These are phyloP conservation scores for Lophura nycthemera DNA, from an alignment of 2,113 vertebrate species.

Conservation along the genomic window DNA sequence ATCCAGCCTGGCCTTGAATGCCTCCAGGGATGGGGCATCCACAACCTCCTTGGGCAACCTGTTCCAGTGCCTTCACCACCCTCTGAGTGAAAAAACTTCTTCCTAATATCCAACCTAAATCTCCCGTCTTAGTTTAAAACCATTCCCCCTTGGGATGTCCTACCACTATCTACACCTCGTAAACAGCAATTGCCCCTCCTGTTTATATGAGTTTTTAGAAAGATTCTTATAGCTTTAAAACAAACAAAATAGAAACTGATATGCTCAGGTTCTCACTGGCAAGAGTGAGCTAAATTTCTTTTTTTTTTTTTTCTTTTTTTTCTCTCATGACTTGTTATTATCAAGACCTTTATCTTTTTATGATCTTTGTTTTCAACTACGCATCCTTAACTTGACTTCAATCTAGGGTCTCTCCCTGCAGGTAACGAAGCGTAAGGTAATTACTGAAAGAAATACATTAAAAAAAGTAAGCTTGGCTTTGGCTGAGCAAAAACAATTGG, in stretches of 20 bases:
- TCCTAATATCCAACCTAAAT: too few species aligned
- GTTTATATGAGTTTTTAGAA: not conserved
- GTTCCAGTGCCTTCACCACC: too few species aligned
- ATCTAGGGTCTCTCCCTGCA: slow-evolving; percentile 29
- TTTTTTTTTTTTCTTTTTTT: not conserved
- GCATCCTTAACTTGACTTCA: slow-evolving; percentile 44
- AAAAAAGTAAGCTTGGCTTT: slow-evolving; percentile 71
- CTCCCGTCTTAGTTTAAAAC: too few species aligned
- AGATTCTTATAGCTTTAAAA: not conserved
- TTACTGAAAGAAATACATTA: slow-evolving; percentile 56
- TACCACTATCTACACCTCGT: too few species aligned
- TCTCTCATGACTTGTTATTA: not conserved
- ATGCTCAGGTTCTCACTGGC: slow-evolving; percentile 8
- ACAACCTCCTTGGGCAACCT: too few species aligned
- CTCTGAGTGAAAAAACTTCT: too few species aligned
- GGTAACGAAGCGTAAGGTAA: slow-evolving; percentile 73
- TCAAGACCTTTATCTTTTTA: slow-evolving; percentile 26
- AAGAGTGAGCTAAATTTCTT: not conserved
- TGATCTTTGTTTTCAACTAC: slow-evolving; percentile 52
- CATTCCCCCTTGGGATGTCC: too few species aligned
- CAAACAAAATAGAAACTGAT: slow-evolving; percentile 18
- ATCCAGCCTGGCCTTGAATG: too few species aligned
- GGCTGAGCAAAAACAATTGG: slow-evolving; percentile 69
- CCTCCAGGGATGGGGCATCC: too few species aligned
- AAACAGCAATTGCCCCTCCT: too few species aligned